A percentile compares a stretch with the other conserved stretches of the same genome.
Evolutionary conservation across 2,888 invertebrate species (phyloP).

Genomic region (Hemicrepidius hirtus): DNA sequence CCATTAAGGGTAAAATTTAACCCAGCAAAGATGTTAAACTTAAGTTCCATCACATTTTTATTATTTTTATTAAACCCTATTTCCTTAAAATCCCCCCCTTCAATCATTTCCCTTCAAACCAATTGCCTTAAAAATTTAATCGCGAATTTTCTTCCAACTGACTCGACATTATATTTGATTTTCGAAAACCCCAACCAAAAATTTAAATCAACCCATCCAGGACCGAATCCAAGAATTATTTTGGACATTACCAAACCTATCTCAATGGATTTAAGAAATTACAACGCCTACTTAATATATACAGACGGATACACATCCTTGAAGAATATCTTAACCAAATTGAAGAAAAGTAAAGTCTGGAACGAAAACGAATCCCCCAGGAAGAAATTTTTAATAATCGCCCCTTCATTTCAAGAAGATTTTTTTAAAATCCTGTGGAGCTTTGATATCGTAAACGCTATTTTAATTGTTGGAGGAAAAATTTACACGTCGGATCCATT

Average conservation of each 20-base stretch:
- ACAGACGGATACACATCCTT: not conserved
- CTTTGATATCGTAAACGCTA: not conserved
- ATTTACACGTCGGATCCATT: not conserved
- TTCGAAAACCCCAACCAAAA: too few species aligned
- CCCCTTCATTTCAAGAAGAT: not conserved
- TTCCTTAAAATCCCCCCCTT: too few species aligned
- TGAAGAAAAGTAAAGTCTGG: not conserved
- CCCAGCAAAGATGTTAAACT: too few species aligned
- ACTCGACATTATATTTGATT: too few species aligned
- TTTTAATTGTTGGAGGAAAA: not conserved
- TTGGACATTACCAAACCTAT: not conserved
- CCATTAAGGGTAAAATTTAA: too few species aligned
- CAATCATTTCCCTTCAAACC: too few species aligned
- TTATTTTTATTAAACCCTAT: too few species aligned
- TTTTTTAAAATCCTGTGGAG: not conserved
- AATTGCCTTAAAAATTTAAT: too few species aligned
- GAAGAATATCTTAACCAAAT: not conserved
- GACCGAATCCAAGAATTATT: too few species aligned
- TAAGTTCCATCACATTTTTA: too few species aligned
- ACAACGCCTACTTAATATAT: not conserved
- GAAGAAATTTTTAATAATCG: not conserved
- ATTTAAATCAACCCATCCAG: too few species aligned
- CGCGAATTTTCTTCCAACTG: too few species aligned
- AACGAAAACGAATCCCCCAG: not conserved
- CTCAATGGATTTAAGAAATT: not conserved